Conservation (phyloP, 2,888 invertebrate species). For the Pandemis corylana region DNA sequence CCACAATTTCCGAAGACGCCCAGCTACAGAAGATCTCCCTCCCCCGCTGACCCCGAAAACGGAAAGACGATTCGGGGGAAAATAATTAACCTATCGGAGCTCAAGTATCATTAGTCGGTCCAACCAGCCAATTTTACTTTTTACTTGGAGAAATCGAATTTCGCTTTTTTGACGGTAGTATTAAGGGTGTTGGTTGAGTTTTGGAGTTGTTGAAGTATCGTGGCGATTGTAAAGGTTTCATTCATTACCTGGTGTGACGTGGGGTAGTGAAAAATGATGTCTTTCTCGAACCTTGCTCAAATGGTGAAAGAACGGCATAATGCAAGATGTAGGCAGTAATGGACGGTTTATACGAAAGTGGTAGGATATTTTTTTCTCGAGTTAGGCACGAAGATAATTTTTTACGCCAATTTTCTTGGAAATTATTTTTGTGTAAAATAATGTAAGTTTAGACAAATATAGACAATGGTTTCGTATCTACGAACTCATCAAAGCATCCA, state of each 20-base stretch:
- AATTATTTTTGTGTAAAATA: too few species aligned
- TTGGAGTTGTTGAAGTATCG: conserved; percentile 18
- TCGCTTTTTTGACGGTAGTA: background rate
- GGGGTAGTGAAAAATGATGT: conserved; percentile 64
- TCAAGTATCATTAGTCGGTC: conserved; percentile 36
- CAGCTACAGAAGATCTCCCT: conserved; percentile 13
- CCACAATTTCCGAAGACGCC: conserved; percentile 24
- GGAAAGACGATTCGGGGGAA: conserved; percentile 22
- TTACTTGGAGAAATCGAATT: background rate
- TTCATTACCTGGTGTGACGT: conserved; percentile 56
- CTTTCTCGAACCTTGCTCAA: conserved; percentile 53
- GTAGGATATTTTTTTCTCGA: background rate
- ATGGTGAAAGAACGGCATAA: conserved; percentile 51
- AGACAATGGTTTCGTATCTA: too few species aligned
- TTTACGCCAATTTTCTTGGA: background rate
- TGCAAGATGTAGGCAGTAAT: conserved; percentile 43
- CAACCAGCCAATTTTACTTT: background rate
- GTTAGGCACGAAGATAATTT: background rate
- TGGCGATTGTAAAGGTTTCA: conserved; percentile 37
- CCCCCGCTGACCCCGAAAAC: conserved; percentile 16
- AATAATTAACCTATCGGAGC: conserved; percentile 39
- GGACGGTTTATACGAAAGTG: conserved; percentile 36
- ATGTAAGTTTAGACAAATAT: too few species aligned
- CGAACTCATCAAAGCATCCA: too few species aligned
- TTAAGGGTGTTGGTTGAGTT: conserved; percentile 6